A percentile compares a stretch with the other conserved stretches of the same genome.
phyloP scores from a whole-genome alignment of 2,797 vertebrate genomes.

The Gadopsis bispinosus region DNA sequence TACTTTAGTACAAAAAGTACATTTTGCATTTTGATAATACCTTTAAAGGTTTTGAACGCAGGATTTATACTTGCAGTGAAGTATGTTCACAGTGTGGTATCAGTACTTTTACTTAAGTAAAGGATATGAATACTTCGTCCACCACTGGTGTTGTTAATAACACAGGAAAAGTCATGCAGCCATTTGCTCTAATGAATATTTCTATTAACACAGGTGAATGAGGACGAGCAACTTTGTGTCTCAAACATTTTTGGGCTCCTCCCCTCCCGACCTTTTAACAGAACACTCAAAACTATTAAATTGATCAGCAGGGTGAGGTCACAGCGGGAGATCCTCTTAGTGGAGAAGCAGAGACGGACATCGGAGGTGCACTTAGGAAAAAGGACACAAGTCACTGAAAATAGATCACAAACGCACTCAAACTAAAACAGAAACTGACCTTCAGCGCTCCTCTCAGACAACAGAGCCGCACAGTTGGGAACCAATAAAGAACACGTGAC shows the following conservation, averaged over 20 bases:
- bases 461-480: constrained; percentile 23
- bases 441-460: constrained; percentile 42
- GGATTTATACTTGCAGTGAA: no score
- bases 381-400: constrained; percentile 45
- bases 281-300: constrained; percentile 43
- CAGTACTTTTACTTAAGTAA: neutral
- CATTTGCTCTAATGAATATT: constrained; percentile 5
- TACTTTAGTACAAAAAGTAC: no score
- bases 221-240: neutral
- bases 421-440: constrained; percentile 56
- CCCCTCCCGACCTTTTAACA: constrained; percentile 60
- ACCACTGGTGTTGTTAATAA: neutral
- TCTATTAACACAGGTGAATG: constrained; percentile 3
- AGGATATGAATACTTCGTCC: neutral
- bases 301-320: constrained; percentile 48
- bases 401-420: constrained; percentile 41
- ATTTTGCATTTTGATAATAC: no score
- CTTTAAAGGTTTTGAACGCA: no score
- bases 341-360: constrained; percentile 11
- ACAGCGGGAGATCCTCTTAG: constrained; percentile 41
- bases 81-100: no score
- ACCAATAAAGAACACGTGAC: constrained; percentile 28
- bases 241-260: neutral
- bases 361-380: constrained; percentile 38
- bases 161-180: neutral